Percentiles rank a stretch among this genome's conserved stretches.
These are phyloP conservation scores for Cyphomyrus plagiostoma DNA, from an alignment of 2,113 vertebrate genomes.

Conservation along the genomic window DNA sequence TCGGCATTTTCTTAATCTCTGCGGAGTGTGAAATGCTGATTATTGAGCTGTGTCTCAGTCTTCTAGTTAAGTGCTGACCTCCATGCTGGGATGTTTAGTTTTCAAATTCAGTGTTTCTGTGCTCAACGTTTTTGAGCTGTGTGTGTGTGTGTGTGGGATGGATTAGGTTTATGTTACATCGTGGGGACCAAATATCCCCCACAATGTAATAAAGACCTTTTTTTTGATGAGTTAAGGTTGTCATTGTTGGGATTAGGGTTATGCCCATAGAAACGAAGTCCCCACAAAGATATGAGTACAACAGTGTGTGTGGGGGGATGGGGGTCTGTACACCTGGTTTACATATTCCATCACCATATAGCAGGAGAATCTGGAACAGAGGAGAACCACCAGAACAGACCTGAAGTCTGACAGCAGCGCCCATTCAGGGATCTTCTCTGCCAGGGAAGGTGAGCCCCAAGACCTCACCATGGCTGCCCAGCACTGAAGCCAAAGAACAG, in stretches of 20 bases:
- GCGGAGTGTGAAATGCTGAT: background rate
- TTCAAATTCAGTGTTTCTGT: background rate
- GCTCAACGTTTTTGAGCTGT: too few relatives aligned
- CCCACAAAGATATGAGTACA: background rate
- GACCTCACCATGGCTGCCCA: background rate
- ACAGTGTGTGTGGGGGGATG: background rate
- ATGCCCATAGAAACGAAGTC: background rate
- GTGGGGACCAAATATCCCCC: too few relatives aligned
- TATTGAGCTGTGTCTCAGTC: background rate
- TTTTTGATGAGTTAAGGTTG: background rate
- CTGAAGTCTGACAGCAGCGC: constrained; percentile 75
- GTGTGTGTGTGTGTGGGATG: too few relatives aligned
- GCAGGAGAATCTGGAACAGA: constrained; percentile 83
- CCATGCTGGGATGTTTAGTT: background rate
- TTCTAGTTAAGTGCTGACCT: background rate
- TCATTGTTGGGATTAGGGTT: background rate
- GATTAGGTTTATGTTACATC: too few relatives aligned
- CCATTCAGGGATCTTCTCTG: constrained; percentile 85
- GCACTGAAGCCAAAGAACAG: background rate
- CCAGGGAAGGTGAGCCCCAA: constrained; percentile 78
- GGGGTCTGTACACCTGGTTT: constrained; percentile 28
- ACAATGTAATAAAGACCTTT: too few relatives aligned
- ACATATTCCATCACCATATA: background rate
- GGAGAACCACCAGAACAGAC: constrained; percentile 73
- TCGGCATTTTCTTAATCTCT: background rate